Evolutionary conservation across 2,888 invertebrate species (phyloP).

Genomic region (Drosophila siamana): DNA sequence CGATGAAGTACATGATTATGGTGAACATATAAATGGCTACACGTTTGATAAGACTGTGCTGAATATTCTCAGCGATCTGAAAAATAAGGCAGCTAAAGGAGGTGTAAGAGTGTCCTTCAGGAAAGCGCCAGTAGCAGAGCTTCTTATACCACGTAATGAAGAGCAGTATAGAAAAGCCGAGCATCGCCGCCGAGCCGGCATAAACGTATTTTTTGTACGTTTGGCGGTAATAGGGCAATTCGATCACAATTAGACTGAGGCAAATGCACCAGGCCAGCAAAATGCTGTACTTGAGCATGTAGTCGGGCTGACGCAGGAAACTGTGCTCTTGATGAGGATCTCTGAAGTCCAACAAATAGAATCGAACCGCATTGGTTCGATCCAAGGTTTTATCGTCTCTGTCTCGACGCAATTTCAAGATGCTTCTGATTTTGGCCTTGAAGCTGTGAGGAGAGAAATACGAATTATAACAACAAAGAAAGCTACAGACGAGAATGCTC

Average conservation of each 20-base stretch:
- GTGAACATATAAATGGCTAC: conserved; percentile 89
- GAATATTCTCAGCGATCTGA: conserved; percentile 86
- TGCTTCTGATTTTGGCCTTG: too few species aligned
- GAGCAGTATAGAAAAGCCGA: conserved; percentile 86
- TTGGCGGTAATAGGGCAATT: not conserved
- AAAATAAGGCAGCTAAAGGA: conserved; percentile 42
- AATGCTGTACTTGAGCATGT: conserved; percentile 93
- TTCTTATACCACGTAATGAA: conserved; percentile 92
- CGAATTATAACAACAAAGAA: too few species aligned
- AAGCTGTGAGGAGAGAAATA: too few species aligned
- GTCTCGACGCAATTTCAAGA: too few species aligned
- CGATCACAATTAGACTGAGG: conserved; percentile 87
- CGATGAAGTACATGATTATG: conserved; percentile 87
- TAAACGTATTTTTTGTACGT: rapidly evolving
- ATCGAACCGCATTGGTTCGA: not conserved
- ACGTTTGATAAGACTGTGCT: conserved; percentile 88
- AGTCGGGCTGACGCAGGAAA: conserved; percentile 91
- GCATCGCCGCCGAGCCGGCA: not conserved
- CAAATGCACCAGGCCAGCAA: conserved; percentile 87
- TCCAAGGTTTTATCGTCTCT: not conserved
- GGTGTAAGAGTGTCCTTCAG: not conserved
- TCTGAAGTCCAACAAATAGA: conserved; percentile 88
- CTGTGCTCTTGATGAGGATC: conserved; percentile 88
- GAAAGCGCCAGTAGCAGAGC: conserved; percentile 88
- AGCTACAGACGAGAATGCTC: too few species aligned